Evolutionary conservation across 2,888 invertebrate genomes (phyloP).

Genomic region (Physocephala rufipes): DNA sequence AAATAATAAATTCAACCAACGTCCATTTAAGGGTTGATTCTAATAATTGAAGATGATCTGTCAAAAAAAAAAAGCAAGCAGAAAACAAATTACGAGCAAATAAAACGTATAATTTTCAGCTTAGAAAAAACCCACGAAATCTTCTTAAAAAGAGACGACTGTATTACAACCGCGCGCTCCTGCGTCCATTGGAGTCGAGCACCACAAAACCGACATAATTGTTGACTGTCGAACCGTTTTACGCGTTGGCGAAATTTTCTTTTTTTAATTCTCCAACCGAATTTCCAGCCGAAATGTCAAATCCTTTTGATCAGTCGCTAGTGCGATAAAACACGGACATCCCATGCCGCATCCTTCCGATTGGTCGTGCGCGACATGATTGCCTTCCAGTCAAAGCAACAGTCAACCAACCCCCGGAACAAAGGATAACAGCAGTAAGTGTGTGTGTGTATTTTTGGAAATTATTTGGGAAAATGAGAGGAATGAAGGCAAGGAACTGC

Average conservation of each 20-base stretch:
- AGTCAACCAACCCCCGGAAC: slow-evolving; percentile 56
- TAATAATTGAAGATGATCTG: not conserved
- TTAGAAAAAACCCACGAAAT: not conserved
- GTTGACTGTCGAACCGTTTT: slow-evolving; percentile 10
- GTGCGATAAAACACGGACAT: slow-evolving; percentile 47
- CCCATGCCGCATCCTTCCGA: slow-evolving; percentile 51
- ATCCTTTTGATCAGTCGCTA: slow-evolving; percentile 54
- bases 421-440: not conserved
- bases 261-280: not conserved
- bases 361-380: slow-evolving; percentile 48
- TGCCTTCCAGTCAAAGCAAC: slow-evolving; percentile 27
- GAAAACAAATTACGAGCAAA: not conserved
- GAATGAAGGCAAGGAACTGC: slow-evolving; percentile 8
- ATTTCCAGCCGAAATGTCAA: slow-evolving; percentile 43
- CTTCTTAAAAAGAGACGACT: not conserved
- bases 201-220: slow-evolving; percentile 24
- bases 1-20: no score
- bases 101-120: no score
- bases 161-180: slow-evolving; percentile 4
- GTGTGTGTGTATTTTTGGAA: no score
- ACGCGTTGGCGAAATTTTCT: slow-evolving; percentile 9
- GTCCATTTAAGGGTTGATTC: no score
- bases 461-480: no score
- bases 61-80: not conserved
- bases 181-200: slow-evolving; percentile 31